These are phyloP conservation scores for Theristicus caerulescens DNA, from an alignment of 2,113 vertebrate genomes.

Conservation along the genomic window DNA sequence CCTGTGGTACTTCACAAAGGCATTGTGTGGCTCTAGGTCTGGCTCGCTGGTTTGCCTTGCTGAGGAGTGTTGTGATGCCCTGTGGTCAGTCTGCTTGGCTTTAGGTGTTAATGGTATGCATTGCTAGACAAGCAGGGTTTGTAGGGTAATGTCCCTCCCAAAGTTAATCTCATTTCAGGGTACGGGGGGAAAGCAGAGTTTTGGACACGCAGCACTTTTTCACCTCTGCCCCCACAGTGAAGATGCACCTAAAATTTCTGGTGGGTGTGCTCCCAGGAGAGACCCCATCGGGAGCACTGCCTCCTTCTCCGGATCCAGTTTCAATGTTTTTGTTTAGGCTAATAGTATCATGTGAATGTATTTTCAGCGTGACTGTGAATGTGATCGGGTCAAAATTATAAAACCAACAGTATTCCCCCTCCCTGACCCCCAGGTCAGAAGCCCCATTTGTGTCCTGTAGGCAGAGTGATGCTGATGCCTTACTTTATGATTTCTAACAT, in stretches of 20 bases:
- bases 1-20: not conserved
- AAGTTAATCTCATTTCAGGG: not conserved
- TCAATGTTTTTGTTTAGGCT: not conserved
- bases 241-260: not conserved
- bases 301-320: not conserved
- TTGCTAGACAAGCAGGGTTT: not conserved
- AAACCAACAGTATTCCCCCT: not conserved
- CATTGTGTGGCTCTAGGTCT: accelerated
- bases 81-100: not conserved
- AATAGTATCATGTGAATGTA: not conserved
- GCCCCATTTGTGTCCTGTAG: not conserved
- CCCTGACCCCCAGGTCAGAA: not conserved
- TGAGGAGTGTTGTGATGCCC: not conserved
- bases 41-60: not conserved
- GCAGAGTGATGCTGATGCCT: not conserved
- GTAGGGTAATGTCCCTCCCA: not conserved
- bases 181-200: not conserved
- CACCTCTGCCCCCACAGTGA: not conserved
- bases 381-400: accelerated
- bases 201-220: not conserved
- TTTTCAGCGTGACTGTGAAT: not conserved
- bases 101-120: accelerated
- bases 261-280: not conserved
- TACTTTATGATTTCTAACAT: not conserved
- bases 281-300: not conserved